Evolutionary conservation across 2,888 invertebrate genomes (phyloP), one percentile per base, ranked within the genome.

Genomic region (Drosophila nr. perissopoda): DNA sequence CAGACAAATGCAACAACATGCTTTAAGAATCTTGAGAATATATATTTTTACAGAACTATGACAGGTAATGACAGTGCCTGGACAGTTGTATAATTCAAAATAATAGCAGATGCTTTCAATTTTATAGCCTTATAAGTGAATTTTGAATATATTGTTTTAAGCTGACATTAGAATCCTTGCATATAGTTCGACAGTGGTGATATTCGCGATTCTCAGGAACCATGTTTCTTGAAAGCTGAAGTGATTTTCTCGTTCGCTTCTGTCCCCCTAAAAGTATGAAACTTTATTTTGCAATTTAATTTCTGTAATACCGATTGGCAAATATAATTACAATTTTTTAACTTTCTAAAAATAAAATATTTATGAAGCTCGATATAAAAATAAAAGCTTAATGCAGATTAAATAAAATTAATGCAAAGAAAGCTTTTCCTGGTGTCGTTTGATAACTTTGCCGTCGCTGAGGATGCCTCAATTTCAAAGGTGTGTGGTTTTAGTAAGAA

Each of bases 1-100:
- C 73, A 71, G 73, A 78, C 73, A 70, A 78, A 49, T 78, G 85
- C 64, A 75, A 67, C 77, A 72, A 74, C 16, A 45, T 45, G 81
- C 63, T 61, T 64, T 52, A 73, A 72, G 56, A 69, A 71, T 58
- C 49, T 48, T 21, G 18, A n/a, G 21, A 45, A 48, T 27, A 62
- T 60, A 69, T 67, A 38, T 38, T 67, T 69, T 56, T 69, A 49
- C 67, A 52, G 54, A 66, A 63, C 56, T 72, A 16, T 48, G 60
- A 57, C 60, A 72, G 21, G 53, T 56, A 40, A 52, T 29, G 65
- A 31, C n/a, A 34, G 16, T 69, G 45, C 40, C 49, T 29, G 29
- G 34, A 40, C 36, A 21, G 13, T 72, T 72, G 52, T 36, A 36
- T 60, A 62, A 51, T 58, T 38, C 21, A 27, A 7, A 33, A 11